Evolutionary conservation across 1,140 invertebrate genomes (phyloP).

Genomic region (Drosophila bifasciata): DNA sequence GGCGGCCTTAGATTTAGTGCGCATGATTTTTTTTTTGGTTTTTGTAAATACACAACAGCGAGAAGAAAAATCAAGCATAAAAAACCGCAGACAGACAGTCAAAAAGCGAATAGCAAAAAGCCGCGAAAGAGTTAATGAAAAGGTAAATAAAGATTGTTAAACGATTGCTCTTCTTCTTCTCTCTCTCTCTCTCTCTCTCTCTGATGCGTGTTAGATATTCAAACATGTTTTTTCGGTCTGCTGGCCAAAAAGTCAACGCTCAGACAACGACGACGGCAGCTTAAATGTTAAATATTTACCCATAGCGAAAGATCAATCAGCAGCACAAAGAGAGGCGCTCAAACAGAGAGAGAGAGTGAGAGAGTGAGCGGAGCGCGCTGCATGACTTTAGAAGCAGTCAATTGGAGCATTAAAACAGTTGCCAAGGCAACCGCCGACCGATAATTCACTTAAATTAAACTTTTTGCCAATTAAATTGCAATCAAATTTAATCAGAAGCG

Average conservation of each 20-base stretch:
- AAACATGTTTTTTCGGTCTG: conserved; percentile 63
- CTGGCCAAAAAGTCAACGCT: conserved; percentile 51
- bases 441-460: conserved; percentile 48
- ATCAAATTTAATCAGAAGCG: conserved; percentile 42
- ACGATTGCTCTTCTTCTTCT: conserved; percentile 10
- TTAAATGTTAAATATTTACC: conserved; percentile 62
- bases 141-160: conserved; percentile 69
- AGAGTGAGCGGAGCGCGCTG: conserved; percentile 15
- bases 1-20: conserved; percentile 40
- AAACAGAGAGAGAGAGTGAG: conserved; percentile 4
- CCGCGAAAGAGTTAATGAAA: conserved; percentile 78
- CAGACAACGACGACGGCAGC: conserved; percentile 45
- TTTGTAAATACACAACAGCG: conserved; percentile 36
- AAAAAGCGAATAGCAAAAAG: conserved; percentile 54
- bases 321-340: conserved; percentile 8
- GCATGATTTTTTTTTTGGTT: conserved; percentile 60
- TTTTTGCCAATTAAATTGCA: conserved; percentile 36
- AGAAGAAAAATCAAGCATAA: conserved; percentile 16
- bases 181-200: conserved; percentile 3
- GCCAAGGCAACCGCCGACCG: conserved; percentile 34
- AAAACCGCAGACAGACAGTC: conserved; percentile 36
- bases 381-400: conserved; percentile 66
- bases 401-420: conserved; percentile 69
- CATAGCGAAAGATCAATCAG: conserved; percentile 77
- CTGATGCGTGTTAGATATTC: conserved; percentile 51